These are phyloP conservation scores for Opisthocomus hoazin DNA, from an alignment of 2,113 vertebrate genomes.

Conservation along the genomic window DNA sequence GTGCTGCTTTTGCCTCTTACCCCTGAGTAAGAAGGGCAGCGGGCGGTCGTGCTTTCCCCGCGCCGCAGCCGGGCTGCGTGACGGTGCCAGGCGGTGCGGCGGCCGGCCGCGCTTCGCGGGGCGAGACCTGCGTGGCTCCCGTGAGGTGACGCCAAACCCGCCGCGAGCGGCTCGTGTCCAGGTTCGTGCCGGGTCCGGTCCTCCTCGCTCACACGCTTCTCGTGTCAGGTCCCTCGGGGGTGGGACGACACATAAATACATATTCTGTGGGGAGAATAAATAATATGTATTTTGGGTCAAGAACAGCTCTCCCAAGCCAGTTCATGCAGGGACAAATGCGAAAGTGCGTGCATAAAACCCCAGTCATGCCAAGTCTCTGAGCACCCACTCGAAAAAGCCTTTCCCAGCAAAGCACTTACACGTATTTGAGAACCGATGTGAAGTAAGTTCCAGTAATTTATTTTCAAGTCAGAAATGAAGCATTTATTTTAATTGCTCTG, in stretches of 20 bases:
- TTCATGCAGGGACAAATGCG: rapidly evolving
- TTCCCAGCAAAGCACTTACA: background rate
- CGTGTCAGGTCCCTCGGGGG: rapidly evolving
- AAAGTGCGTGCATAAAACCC: rapidly evolving
- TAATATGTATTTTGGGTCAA: rapidly evolving
- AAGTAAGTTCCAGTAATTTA: background rate
- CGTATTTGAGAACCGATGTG: rapidly evolving
- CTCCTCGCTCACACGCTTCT: rapidly evolving
- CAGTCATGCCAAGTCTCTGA: rapidly evolving
- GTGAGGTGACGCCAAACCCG: rapidly evolving
- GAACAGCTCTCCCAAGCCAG: background rate
- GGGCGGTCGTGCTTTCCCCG: rapidly evolving
- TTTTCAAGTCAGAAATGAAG: background rate
- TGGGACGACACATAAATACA: rapidly evolving
- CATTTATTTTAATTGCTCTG: background rate
- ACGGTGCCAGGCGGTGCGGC: rapidly evolving
- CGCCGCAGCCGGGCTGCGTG: rapidly evolving
- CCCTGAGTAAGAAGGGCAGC: background rate
- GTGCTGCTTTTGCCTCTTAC: background rate
- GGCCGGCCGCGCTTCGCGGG: rapidly evolving
- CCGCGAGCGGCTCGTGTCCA: rapidly evolving
- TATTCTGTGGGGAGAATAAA: background rate
- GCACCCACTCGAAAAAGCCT: background rate
- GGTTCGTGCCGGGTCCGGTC: rapidly evolving
- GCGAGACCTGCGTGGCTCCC: background rate